phyloP scores from a whole-genome alignment of 2,797 vertebrate species.

The Gallinago stenura region DNA sequence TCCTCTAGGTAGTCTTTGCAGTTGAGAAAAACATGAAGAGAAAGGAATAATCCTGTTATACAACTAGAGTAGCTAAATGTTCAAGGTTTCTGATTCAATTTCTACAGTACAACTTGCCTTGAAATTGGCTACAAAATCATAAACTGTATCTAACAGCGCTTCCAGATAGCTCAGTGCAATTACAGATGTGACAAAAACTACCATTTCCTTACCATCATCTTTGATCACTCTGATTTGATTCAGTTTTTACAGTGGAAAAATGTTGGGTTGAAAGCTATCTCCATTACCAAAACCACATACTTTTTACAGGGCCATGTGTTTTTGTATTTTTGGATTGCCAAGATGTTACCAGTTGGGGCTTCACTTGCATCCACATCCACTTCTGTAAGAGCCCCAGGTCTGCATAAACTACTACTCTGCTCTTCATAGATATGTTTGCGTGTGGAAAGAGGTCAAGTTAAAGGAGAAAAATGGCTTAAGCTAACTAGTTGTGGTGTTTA shows the following conservation, averaged over 20 bases:
- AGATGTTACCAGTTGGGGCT: neutral
- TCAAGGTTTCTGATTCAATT: conserved; percentile 34
- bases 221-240: neutral
- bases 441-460: neutral
- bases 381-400: neutral
- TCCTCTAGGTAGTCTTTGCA: neutral
- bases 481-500: neutral
- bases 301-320: neutral
- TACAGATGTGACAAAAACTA: neutral
- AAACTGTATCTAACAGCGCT: neutral
- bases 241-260: neutral
- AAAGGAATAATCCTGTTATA: neutral
- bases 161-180: neutral
- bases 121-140: conserved; percentile 24
- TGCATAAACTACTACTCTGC: neutral
- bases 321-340: neutral
- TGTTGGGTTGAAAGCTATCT: neutral
- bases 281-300: neutral
- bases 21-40: neutral
- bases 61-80: neutral
- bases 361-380: neutral
- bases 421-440: neutral
- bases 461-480: neutral
- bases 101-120: conserved; percentile 23
- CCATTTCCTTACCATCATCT: neutral